A percentile compares a stretch with the other conserved stretches of the same genome.
These are phyloP conservation scores for Machaerirhynchus nigripectus DNA, from an alignment of 2,113 vertebrate species.

Conservation along the genomic window DNA sequence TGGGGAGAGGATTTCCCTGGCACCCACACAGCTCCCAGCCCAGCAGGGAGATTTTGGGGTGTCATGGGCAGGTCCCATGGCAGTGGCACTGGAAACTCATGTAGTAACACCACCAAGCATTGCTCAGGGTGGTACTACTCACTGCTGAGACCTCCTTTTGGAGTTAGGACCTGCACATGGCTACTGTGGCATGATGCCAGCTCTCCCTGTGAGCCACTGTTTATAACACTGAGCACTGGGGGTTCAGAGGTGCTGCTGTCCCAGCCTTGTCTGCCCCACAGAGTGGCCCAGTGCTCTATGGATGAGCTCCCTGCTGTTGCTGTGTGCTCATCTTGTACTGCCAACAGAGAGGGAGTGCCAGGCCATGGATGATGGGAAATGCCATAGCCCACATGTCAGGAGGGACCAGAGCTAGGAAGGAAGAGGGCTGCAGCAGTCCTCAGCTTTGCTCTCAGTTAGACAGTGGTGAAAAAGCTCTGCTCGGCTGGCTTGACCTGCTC, in stretches of 20 bases:
- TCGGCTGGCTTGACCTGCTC: background rate
- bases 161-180: accelerated
- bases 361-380: accelerated
- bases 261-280: background rate
- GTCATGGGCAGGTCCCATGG: accelerated
- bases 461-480: background rate
- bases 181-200: accelerated
- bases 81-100: accelerated
- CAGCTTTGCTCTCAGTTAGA: background rate
- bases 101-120: accelerated
- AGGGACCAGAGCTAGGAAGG: background rate
- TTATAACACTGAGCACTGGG: background rate
- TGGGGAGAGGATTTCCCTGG: background rate
- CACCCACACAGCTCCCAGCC: background rate
- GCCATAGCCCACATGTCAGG: accelerated
- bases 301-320: background rate
- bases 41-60: background rate
- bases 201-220: background rate
- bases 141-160: background rate
- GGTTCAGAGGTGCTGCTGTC: background rate
- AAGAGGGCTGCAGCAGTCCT: background rate
- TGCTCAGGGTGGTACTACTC: background rate
- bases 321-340: background rate
- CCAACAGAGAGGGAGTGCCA: background rate
- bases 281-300: background rate